Conservation (phyloP, 1,140 invertebrate genomes). For the Tetramorium alpestre region DNA sequence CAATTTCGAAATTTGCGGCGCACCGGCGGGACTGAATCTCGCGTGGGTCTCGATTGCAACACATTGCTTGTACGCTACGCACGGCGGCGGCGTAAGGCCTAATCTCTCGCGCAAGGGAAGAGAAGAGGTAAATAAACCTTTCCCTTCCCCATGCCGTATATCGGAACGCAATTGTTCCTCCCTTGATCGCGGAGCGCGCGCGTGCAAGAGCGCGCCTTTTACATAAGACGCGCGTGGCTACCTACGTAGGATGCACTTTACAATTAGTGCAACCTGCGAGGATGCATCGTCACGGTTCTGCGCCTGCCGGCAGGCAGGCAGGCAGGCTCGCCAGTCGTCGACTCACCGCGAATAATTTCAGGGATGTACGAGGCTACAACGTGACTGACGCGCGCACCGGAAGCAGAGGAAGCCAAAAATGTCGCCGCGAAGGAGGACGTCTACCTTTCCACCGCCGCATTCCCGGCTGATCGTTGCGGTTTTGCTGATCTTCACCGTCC, state of each 20-base stretch:
- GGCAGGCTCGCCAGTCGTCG: neutral
- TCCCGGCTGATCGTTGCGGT: neutral
- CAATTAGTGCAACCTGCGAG: slow-evolving; percentile 34
- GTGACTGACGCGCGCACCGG: slow-evolving; percentile 35
- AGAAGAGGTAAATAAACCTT: slow-evolving; percentile 40
- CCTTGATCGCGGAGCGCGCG: slow-evolving; percentile 16
- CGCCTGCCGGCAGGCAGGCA: neutral
- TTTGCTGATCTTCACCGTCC: slow-evolving; percentile 19
- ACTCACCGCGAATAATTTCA: slow-evolving; percentile 72
- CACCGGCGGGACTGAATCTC: slow-evolving; percentile 9
- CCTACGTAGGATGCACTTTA: slow-evolving; percentile 28
- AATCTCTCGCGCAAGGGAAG: neutral
- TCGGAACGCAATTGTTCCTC: slow-evolving; percentile 31
- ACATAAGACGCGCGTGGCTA: slow-evolving; percentile 31
- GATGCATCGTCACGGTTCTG: slow-evolving; percentile 60
- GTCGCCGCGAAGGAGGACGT: slow-evolving; percentile 32
- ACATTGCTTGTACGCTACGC: neutral
- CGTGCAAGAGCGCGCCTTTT: slow-evolving; percentile 16
- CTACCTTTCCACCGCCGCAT: neutral
- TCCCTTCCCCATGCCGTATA: slow-evolving; percentile 20
- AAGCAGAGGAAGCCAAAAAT: slow-evolving; percentile 58
- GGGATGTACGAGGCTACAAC: slow-evolving; percentile 60
- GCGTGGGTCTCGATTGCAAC: slow-evolving; percentile 4
- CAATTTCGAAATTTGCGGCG: slow-evolving; percentile 27
- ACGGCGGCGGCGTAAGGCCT: neutral